A percentile compares a stretch with the other conserved stretches of the same genome.
Evolutionary conservation across 2,113 vertebrate genomes (phyloP).

Genomic region (Atlantisia rogersi): DNA sequence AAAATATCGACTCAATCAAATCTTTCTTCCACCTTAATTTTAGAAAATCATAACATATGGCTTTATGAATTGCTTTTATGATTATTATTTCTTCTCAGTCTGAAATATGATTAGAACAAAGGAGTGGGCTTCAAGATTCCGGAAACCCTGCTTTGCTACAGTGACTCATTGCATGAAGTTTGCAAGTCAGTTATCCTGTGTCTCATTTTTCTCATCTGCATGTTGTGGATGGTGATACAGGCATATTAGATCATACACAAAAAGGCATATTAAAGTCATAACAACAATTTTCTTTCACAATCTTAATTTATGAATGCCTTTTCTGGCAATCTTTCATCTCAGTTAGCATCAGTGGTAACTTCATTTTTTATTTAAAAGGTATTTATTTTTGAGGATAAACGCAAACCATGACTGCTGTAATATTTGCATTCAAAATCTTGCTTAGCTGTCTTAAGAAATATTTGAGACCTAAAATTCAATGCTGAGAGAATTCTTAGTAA

Average conservation of each 20-base stretch:
- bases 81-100: background rate
- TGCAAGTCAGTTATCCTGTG: background rate
- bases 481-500: background rate
- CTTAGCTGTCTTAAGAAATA: background rate
- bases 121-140: conserved; percentile 23
- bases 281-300: background rate
- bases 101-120: background rate
- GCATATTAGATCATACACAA: background rate
- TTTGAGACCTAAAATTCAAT: background rate
- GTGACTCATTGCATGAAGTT: conserved; percentile 3
- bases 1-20: background rate
- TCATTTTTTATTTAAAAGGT: background rate
- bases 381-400: background rate
- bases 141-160: background rate
- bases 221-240: background rate
- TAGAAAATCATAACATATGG: background rate
- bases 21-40: background rate
- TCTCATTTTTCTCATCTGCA: background rate
- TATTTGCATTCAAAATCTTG: background rate
- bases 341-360: background rate
- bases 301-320: background rate
- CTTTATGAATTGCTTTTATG: background rate
- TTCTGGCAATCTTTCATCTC: background rate
- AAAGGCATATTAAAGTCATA: background rate
- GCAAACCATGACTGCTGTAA: background rate